Base-by-base conservation (phyloP, 2,113 vertebrate species). In the Chelonoidis abingdonii region DNA sequence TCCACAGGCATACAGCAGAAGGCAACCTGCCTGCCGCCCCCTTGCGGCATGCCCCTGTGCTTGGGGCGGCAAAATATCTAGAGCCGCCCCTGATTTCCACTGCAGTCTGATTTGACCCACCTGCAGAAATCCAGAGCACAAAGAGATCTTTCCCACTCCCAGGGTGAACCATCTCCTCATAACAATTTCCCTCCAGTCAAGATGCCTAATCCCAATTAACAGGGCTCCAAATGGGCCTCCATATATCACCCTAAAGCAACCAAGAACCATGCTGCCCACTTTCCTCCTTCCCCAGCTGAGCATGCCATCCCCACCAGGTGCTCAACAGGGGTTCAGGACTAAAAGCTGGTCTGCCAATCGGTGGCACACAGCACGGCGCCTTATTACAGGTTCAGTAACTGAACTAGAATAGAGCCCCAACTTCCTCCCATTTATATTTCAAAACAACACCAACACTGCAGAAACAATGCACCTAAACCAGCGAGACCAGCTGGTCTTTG, bases 241-340 rank as follows among this genome's bases (percentile, higher is more conserved):
- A 21, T 19, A 12, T 5, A 50, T 72, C 6, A 17, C 57, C 27
- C 8, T 4, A 52, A 31, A 75, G 47, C 79, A 38, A 65, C 80
- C 76, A 41, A 49, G 56, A 38, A 56, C 79, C 85, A 14, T 0
- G 0, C 3, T 25, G 49, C 6, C 41, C 17, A 1, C 9, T 80
- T 10, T 29, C 76, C 25, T 79, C 62, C 44, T 59, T 31, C 35
- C 44, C 24, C 22, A 44, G 22, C 1, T 29, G 75, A 87, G 49
- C 35, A 52, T 25, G 69, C 6, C 49, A 86, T 27, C n/a, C 49
- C 65, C 52, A 10, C 2, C 52, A 52, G 47, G 72, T 7, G 50
- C 9, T 31, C 29, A 38, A 19, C 81, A 56, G 12, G 84, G 56
- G 14, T 10, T 76, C 56, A 80, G 80, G 62, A 78, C 24, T 17